Evolutionary conservation across 2,888 invertebrate genomes (phyloP).

Genomic region (Sarcophaga variegata): DNA sequence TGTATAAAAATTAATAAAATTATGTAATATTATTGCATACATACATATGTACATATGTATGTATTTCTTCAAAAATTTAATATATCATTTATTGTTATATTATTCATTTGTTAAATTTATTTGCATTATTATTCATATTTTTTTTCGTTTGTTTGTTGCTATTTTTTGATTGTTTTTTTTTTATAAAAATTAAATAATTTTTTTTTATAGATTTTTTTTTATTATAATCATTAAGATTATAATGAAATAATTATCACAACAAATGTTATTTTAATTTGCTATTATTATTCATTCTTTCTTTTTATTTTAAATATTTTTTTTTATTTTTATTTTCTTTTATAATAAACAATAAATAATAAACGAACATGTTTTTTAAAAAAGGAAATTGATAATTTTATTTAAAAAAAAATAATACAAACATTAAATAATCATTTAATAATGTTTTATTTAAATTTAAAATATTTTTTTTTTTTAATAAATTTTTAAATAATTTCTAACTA

Average conservation of each 20-base stretch:
- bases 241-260: background rate
- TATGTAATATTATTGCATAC: conserved; percentile 29
- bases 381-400: no score
- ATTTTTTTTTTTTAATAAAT: no score
- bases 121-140: background rate
- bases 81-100: background rate
- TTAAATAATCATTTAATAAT: no score
- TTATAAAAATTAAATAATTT: background rate
- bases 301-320: background rate
- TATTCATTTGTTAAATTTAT: background rate
- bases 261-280: background rate
- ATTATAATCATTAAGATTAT: background rate
- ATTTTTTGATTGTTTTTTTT: no score
- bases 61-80: background rate
- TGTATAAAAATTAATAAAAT: background rate
- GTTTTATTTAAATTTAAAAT: no score
- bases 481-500: no score
- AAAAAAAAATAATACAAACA: no score
- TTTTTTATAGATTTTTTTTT: background rate
- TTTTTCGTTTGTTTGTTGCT: background rate
- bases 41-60: conserved; percentile 3
- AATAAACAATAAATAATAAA: no score
- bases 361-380: no score
- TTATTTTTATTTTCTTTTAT: no score
- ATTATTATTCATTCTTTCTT: background rate